Evolutionary conservation across 2,888 invertebrate genomes (phyloP).

Genomic region (Quadriops clusia): DNA sequence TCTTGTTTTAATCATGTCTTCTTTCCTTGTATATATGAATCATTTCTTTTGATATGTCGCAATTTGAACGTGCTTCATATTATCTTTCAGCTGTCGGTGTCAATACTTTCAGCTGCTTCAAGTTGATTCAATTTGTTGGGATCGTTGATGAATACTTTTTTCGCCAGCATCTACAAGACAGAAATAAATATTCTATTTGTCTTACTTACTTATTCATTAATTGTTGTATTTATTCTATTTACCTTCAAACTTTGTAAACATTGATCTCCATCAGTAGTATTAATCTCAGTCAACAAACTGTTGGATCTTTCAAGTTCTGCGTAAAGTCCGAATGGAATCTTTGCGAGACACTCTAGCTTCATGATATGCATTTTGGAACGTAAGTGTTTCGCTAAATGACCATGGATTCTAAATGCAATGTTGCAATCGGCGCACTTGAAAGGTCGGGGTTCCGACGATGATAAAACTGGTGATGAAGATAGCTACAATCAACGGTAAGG

Average conservation of each 20-base stretch:
- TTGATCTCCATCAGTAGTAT: constrained; percentile 92
- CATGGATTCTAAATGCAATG: constrained; percentile 92
- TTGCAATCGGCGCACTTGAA: constrained; percentile 94
- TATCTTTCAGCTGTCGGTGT: constrained; percentile 19
- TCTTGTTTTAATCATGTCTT: too few species aligned
- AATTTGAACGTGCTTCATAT: constrained; percentile 18
- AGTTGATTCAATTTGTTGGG: constrained; percentile 56
- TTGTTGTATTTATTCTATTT: too few species aligned
- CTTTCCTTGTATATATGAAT: too few species aligned
- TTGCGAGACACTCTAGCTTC: constrained; percentile 83
- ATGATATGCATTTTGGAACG: constrained; percentile 93
- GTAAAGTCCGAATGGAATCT: constrained; percentile 87
- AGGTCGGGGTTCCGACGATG: constrained; percentile 85
- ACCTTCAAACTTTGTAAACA: constrained; percentile 78
- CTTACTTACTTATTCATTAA: constrained; percentile 2
- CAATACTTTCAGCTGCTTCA: constrained; percentile 14
- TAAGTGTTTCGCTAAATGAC: constrained; percentile 92
- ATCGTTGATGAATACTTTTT: constrained; percentile 71
- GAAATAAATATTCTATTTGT: constrained; percentile 10
- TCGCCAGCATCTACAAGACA: constrained; percentile 55
- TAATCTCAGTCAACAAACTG: constrained; percentile 84
- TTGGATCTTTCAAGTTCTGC: constrained; percentile 88
- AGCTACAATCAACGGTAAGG: constrained; percentile 25
- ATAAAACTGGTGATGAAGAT: constrained; percentile 49
- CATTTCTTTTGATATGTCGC: too few species aligned